These are phyloP conservation scores for Platyura marginata DNA, from an alignment of 1,140 invertebrate species.

Conservation along the genomic window DNA sequence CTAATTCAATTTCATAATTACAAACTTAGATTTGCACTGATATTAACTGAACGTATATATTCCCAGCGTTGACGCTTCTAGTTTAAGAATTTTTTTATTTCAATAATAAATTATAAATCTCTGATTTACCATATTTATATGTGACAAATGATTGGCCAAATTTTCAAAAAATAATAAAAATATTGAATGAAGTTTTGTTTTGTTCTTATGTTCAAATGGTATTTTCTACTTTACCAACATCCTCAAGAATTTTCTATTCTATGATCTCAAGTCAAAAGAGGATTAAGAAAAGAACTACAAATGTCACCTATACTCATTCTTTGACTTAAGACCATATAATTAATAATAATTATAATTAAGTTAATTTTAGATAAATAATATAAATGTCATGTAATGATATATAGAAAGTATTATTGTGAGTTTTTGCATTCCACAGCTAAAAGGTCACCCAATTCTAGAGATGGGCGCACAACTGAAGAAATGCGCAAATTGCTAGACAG, in stretches of 20 bases:
- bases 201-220: no score
- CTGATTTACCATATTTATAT: no score
- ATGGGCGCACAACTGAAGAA: slow-evolving; percentile 82
- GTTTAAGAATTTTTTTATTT: no score
- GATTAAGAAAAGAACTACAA: not conserved
- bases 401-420: not conserved
- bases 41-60: no score
- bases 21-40: no score
- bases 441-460: slow-evolving; percentile 42
- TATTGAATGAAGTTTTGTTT: no score
- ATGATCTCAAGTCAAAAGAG: not conserved
- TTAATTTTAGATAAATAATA: not conserved
- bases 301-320: not conserved
- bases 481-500: slow-evolving; percentile 91
- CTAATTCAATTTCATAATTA: no score
- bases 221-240: no score
- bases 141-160: no score
- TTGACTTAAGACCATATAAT: not conserved
- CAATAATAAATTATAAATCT: no score
- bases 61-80: no score
- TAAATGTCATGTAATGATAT: not conserved
- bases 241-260: not conserved
- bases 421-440: slow-evolving; percentile 14
- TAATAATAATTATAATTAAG: not conserved
- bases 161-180: no score